A percentile compares a stretch with the other conserved stretches of the same genome.
These are phyloP conservation scores for Conus canariensis DNA, from an alignment of 2,888 invertebrate genomes.

Conservation along the genomic window DNA sequence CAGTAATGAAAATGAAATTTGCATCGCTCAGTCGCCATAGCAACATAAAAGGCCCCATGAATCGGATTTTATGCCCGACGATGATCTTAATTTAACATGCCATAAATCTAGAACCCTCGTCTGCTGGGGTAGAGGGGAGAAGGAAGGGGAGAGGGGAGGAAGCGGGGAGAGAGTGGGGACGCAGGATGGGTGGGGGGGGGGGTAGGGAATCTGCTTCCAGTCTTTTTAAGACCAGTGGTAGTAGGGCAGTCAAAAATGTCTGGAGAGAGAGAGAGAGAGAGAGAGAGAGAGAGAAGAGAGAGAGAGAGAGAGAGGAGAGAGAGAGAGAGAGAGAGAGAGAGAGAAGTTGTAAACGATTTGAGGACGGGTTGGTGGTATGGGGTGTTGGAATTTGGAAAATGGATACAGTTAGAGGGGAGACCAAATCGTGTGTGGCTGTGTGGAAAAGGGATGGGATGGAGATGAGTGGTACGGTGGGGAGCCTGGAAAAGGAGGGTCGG, in stretches of 20 bases:
- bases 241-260: too few species aligned
- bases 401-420: too few species aligned
- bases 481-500: too few species aligned
- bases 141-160: background rate
- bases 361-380: too few species aligned
- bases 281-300: too few species aligned
- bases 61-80: conserved; percentile 50
- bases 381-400: too few species aligned
- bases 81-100: conserved; percentile 55
- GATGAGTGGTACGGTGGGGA: background rate
- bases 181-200: background rate
- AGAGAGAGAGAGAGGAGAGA: too few species aligned
- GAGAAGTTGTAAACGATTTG: too few species aligned
- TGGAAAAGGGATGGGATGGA: background rate
- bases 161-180: background rate
- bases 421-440: background rate
- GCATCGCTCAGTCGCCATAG: conserved; percentile 50
- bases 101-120: conserved; percentile 47
- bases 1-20: conserved; percentile 51
- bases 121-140: background rate
- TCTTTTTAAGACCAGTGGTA: too few species aligned
- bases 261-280: too few species aligned
- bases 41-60: conserved; percentile 52
- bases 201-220: background rate
- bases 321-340: too few species aligned